Conservation (phyloP, 2,113 vertebrate genomes). For the Hydrolagus affinis region DNA sequence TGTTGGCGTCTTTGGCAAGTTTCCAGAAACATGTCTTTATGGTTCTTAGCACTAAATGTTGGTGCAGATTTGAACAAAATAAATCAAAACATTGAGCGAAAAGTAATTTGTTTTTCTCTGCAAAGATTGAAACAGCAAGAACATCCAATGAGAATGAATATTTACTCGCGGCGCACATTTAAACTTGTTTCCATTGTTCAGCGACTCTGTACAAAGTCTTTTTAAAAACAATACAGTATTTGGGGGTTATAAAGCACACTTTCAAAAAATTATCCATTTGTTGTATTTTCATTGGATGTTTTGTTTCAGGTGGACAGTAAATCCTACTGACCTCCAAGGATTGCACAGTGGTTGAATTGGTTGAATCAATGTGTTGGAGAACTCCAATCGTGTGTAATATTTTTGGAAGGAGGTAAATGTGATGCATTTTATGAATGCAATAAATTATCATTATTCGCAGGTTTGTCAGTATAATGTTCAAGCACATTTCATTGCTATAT, state of each 20-base stretch:
- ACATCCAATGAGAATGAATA: background rate
- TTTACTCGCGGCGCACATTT: background rate
- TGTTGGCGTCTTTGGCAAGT: background rate
- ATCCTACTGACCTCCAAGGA: background rate
- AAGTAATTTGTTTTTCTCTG: background rate
- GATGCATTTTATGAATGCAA: conserved; percentile 17
- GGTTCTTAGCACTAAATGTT: background rate
- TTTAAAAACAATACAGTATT: background rate
- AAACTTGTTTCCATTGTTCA: background rate
- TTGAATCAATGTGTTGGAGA: background rate
- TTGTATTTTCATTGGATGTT: background rate
- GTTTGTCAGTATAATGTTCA: background rate
- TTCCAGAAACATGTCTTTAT: background rate
- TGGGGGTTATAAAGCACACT: background rate
- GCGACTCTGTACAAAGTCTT: background rate
- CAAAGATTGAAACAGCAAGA: background rate
- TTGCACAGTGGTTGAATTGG: background rate
- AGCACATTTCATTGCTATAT: conserved; percentile 10
- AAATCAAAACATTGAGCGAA: background rate
- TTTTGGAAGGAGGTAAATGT: background rate
- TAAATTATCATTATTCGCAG: conserved; percentile 26
- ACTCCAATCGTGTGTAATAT: background rate
- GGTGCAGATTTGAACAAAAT: background rate
- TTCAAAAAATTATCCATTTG: background rate
- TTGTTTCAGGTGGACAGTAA: background rate